Evolutionary conservation across 1,140 invertebrate species (phyloP), one percentile per base, ranked within the genome.

Genomic region (Pollicipes pollicipes): DNA sequence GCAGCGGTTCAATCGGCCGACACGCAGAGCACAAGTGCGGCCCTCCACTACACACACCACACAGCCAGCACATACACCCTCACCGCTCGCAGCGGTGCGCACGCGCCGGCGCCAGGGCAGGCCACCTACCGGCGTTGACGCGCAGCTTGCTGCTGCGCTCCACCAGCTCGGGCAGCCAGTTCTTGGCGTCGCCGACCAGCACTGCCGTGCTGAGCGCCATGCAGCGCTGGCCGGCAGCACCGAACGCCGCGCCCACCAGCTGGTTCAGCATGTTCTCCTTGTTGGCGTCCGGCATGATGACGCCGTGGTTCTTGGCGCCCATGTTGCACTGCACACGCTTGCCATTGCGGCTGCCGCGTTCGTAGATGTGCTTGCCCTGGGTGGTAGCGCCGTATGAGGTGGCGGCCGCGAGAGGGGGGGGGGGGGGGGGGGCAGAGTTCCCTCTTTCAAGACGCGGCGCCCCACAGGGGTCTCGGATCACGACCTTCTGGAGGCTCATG

Each of bases 281-380:
- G 79, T 98, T 97, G 24, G 96, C 96, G 83, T 99, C 97, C 27
- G 94, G 88, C 84, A 99, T 85, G 58, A 99, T 86, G 13, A 99
- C 87, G 70, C 96, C 96, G 79, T 99, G 97, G 80, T 99, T 99
- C 82, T 99, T 99, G 1, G 97, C 97, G 29, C 96, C 96, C 92
- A 98, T 95, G 79, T 99, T 98, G 68, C 91, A 92, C 81, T 99
- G 97, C 0, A 99, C 95, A 66, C 96, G 85, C 80, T 99, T 99
- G 24, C 97, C 95, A 78, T 88, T 87, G 75, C 86, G 86, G 17
- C 88, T 89, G 68, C 93, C 94, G 75, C 92, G 83, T 75, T 91
- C 87, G 80, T 98, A 99, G 77, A 99, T 99, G 77, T 99, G 91
- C 81, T 69, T 68, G 30, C 76, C 97, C 97, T 69, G 98, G 95